Base-by-base conservation (phyloP, 2,888 invertebrate species). In the Pristionchus mayeri region DNA sequence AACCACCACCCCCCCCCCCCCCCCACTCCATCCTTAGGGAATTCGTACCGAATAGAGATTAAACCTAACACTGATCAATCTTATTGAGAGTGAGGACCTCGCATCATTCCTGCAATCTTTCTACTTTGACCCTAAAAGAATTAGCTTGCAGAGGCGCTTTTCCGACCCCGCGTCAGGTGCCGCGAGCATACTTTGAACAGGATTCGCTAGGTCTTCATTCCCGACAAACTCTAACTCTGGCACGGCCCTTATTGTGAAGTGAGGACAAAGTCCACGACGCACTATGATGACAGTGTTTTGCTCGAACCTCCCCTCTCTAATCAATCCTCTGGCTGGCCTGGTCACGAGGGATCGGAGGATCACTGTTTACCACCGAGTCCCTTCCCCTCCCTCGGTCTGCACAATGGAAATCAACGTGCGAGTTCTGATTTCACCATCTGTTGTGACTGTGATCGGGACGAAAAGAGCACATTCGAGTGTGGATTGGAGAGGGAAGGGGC, bases 331-430 rank as follows among this genome's bases (percentile, higher is more conserved):
- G 18, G 30, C 63, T n/a, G 3, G 18, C 30, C 34, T 63, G 34
- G 30, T 63, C 63, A 63, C 63, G 63, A 63, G 63, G 13, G 63
- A 34, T 34, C 34, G 34, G 4, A 18, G 34, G 30, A 63, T 63
- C 34, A 57, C 24, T 57, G 63, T 63, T 63, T 63, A 63, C 63
- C 18, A n/a, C 63, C 3, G 63, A 63, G 30, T 63, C 63, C 63
- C 63, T 34, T 44, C 44, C 44, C 6, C 6, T 44, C 44, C 44
- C n/a, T 44, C 44, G 6, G 6, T 13, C 44, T 9, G 6, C 44
- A 44, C 44, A 44, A 44, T 34, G 34, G 34, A 30, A 34, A 34
- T 30, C 63, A 63, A 18, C 21, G 63, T 63, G 63, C 63, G 63
- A n/a, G 34, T 13, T 63, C 34, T 63, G 63, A 27, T 27, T 54